Percentiles rank a stretch among this genome's conserved stretches.
phyloP scores from a whole-genome alignment of 2,113 vertebrate species.

The Echinops telfairi region DNA sequence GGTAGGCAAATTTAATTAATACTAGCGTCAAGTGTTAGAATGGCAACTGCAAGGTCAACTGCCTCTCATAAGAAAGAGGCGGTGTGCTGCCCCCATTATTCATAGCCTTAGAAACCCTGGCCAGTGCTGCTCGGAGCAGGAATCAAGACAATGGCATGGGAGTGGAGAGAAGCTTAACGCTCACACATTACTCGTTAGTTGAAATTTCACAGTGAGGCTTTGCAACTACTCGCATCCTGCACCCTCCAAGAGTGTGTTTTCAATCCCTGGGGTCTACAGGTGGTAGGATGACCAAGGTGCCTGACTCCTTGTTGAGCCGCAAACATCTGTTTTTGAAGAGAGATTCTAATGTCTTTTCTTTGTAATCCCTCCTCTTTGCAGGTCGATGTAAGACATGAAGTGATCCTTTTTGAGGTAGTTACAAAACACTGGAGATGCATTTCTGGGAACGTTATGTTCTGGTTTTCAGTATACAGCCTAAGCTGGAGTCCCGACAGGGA shows the following conservation, averaged over 20 bases:
- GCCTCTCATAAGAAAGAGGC: too few species aligned
- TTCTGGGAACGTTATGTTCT: neutral
- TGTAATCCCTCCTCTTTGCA: neutral
- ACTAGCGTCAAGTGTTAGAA: too few species aligned
- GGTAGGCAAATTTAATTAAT: too few species aligned
- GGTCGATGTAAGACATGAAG: neutral
- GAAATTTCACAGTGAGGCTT: conserved; percentile 28
- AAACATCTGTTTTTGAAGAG: conserved; percentile 27
- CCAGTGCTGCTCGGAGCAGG: too few species aligned
- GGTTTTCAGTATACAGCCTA: conserved; percentile 16
- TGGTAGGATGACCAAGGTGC: neutral
- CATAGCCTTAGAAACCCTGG: too few species aligned
- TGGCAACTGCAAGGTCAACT: too few species aligned
- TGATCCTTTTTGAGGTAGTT: neutral
- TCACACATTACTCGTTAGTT: conserved; percentile 2
- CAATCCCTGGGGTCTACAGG: neutral
- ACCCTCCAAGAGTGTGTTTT: conserved; percentile 32
- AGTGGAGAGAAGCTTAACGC: too few species aligned
- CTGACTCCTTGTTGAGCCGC: neutral
- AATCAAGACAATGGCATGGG: too few species aligned
- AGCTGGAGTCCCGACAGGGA: neutral
- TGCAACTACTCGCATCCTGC: neutral
- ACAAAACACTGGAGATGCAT: neutral
- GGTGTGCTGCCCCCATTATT: too few species aligned
- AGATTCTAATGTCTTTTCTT: neutral